A percentile compares a stretch with the other conserved stretches of the same genome.
Evolutionary conservation across 2,113 vertebrate genomes (phyloP).

Genomic region (Glareola pratincola): DNA sequence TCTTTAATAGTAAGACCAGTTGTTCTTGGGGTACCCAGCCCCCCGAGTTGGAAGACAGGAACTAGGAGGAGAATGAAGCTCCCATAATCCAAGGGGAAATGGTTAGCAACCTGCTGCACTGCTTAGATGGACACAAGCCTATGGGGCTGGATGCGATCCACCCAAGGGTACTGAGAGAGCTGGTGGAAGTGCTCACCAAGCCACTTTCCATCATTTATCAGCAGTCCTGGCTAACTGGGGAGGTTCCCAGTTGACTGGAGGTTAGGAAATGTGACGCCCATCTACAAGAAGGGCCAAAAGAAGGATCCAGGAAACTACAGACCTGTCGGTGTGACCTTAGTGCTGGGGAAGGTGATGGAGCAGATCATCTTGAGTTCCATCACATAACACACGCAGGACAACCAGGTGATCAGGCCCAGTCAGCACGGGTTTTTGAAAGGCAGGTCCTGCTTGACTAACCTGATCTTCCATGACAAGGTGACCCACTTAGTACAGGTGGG

Average conservation of each 20-base stretch:
- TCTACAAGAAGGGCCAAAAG: background rate
- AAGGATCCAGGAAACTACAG: background rate
- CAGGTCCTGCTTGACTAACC: background rate
- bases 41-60: background rate
- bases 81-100: background rate
- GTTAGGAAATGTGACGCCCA: background rate
- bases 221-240: background rate
- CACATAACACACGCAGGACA: accelerated
- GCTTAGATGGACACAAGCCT: background rate
- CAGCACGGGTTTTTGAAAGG: background rate
- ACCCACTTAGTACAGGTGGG: background rate
- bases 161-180: too few relatives aligned
- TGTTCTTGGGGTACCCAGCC: background rate
- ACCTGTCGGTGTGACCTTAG: background rate
- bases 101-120: background rate
- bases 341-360: background rate
- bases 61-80: background rate
- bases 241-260: background rate
- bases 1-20: background rate
- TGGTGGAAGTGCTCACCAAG: background rate
- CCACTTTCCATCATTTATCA: background rate
- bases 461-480: background rate
- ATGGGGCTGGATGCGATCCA: accelerated
- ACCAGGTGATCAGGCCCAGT: background rate
- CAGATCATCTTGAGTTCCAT: background rate